Conservation (phyloP, 2,797 vertebrate species). For the Tolypeutes matacus region DNA sequence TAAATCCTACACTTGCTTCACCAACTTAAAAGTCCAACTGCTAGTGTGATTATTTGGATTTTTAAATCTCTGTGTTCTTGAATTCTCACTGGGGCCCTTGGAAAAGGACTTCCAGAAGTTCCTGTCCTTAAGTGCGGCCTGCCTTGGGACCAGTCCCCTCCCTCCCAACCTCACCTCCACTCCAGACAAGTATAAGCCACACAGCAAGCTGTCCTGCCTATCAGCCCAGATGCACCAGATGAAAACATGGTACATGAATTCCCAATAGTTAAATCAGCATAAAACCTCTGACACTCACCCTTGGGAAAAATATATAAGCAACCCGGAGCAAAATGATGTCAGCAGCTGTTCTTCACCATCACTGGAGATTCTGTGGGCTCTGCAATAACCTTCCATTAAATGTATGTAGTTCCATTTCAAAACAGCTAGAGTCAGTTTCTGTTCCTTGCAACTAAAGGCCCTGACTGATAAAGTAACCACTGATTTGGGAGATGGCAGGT, state of each 20-base stretch:
- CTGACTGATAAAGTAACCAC: not conserved
- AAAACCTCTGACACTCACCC: not conserved
- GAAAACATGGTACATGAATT: not conserved
- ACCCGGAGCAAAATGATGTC: slow-evolving; percentile 9
- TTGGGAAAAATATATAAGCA: slow-evolving; percentile 6
- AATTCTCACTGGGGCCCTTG: not conserved
- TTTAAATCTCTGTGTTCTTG: not conserved
- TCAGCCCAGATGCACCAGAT: not conserved
- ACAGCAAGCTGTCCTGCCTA: not conserved
- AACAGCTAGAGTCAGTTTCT: slow-evolving; percentile 24
- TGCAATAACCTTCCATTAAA: not conserved
- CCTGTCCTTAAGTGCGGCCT: not conserved
- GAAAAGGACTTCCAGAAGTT: not conserved
- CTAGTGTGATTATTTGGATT: not conserved
- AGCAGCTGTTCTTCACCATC: not conserved
- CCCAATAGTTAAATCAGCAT: not conserved
- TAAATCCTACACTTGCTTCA: not conserved
- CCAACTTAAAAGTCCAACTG: not conserved
- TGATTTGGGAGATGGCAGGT: not conserved
- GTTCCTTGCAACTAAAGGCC: not conserved
- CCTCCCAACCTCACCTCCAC: not conserved
- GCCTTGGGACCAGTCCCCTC: not conserved
- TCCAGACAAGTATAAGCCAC: not conserved
- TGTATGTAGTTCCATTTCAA: not conserved
- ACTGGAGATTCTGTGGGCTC: not conserved